These are phyloP conservation scores for Spea hammondii DNA, from an alignment of 2,797 vertebrate genomes.

Conservation along the genomic window DNA sequence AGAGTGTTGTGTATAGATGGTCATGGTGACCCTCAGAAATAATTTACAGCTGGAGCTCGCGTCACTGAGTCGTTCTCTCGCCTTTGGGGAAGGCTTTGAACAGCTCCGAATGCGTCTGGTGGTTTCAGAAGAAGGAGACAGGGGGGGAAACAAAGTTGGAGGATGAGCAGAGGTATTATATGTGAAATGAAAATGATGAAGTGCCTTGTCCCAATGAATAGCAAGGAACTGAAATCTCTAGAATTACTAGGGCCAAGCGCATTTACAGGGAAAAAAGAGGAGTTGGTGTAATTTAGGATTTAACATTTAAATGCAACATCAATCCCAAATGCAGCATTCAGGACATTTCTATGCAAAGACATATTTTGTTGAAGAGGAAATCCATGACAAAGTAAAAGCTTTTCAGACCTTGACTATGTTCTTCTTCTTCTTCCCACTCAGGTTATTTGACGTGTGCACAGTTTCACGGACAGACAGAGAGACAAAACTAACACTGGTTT, in stretches of 20 bases:
- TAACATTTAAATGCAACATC: too few relatives aligned
- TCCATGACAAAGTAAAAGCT: not conserved
- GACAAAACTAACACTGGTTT: conserved; percentile 95
- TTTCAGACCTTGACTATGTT: not conserved
- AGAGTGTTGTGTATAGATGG: not conserved
- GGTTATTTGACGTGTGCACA: conserved; percentile 96
- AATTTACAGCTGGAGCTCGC: not conserved
- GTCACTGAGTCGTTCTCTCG: not conserved
- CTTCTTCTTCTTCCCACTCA: conserved; percentile 63
- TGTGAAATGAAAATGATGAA: not conserved
- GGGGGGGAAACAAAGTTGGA: not conserved
- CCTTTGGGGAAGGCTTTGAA: conserved; percentile 7
- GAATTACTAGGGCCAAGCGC: too few relatives aligned
- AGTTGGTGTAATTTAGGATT: too few relatives aligned
- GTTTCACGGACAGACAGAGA: conserved; percentile 95
- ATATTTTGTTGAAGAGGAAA: too few relatives aligned
- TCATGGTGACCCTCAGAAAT: conserved; percentile 19
- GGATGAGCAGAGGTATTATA: not conserved
- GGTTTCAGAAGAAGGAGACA: not conserved
- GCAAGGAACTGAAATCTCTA: too few relatives aligned
- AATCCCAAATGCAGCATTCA: too few relatives aligned
- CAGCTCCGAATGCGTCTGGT: not conserved
- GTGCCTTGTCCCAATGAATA: too few relatives aligned
- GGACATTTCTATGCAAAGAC: too few relatives aligned
- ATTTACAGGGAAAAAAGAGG: too few relatives aligned